Conservation (phyloP, 2,113 vertebrate species). For the Amazona guildingii region DNA sequence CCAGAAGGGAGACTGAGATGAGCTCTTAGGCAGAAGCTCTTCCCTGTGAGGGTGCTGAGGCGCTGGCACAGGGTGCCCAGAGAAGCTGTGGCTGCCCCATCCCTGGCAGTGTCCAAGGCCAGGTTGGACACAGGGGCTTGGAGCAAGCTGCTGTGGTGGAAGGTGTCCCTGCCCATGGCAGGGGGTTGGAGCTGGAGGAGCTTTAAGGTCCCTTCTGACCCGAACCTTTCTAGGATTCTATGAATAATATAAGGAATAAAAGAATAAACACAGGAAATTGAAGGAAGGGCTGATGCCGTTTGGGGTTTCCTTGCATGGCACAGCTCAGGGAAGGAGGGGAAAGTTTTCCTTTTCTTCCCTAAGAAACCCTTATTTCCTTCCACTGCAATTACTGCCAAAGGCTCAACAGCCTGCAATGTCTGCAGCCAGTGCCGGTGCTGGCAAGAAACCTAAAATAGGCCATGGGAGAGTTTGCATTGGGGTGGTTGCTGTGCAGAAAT, state of each 20-base stretch:
- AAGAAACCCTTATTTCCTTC: background rate
- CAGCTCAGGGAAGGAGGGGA: background rate
- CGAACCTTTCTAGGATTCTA: background rate
- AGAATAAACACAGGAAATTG: background rate
- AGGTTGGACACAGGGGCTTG: too few relatives aligned
- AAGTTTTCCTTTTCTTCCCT: background rate
- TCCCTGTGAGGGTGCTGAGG: too few relatives aligned
- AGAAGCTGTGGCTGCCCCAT: too few relatives aligned
- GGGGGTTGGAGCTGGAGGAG: too few relatives aligned
- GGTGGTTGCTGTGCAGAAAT: background rate
- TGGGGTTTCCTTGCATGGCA: background rate
- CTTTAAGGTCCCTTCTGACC: too few relatives aligned
- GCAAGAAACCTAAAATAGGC: background rate
- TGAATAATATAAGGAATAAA: background rate
- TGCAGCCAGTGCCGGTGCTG: background rate
- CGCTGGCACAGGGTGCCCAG: too few relatives aligned
- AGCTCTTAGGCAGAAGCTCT: background rate
- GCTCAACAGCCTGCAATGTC: background rate
- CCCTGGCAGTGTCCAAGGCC: too few relatives aligned
- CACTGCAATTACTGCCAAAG: rapidly evolving
- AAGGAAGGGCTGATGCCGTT: background rate
- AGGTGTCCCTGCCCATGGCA: too few relatives aligned
- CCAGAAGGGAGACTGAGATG: background rate
- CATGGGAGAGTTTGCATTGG: background rate
- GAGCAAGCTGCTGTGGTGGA: too few relatives aligned